Base-by-base conservation (phyloP, 2,888 invertebrate genomes). In the Pseudococcus viburni region DNA sequence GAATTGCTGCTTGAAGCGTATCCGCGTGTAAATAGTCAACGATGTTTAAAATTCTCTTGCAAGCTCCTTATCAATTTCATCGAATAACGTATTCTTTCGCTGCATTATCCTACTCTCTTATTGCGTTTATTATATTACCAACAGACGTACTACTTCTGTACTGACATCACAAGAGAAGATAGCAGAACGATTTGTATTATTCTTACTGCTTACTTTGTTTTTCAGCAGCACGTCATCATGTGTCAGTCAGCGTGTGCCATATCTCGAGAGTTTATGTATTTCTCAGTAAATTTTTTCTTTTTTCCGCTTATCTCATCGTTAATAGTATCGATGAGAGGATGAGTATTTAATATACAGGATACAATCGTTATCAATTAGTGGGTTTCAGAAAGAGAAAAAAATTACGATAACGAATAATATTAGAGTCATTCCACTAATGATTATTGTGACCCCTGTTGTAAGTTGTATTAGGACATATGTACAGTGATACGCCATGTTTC, bases 61-160 rank as follows among this genome's bases (percentile, higher is more conserved):
- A 3, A 33, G 17, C 22, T 11, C 22, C 22, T 64, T 73, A 73
- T 73, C 73, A 73, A 73, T 73, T 73, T 73, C 73, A 73, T 73
- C 33, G 33, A 39, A 73, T 73, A 73, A 73, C 39, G 73, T 73
- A 64, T 15, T n/a, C 64, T n/a, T 55, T n/a, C n/a, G 17, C n/a
- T n/a, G 17, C 55, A 7, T 55, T 55, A 55, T 55, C 17, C 5
- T 51, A 51, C 15, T 55, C n/a, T 55, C 17, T 55, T 55, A 17
- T 55, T n/a, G 55, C n/a, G n/a, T n/a, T 26, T 68, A 26, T 68
- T 68, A 15, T 68, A 26, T 68, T 68, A 22, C 15, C 26, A 26
- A 22, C 4, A 19, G 8, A 8, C 22, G 68, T 11, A 68, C 26
- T 68, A 26, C 68, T 68, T 68, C 11, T 68, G 8, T 6, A 6